Conservation (phyloP, 2,797 vertebrate genomes). For the Hydrolagus colliei region DNA sequence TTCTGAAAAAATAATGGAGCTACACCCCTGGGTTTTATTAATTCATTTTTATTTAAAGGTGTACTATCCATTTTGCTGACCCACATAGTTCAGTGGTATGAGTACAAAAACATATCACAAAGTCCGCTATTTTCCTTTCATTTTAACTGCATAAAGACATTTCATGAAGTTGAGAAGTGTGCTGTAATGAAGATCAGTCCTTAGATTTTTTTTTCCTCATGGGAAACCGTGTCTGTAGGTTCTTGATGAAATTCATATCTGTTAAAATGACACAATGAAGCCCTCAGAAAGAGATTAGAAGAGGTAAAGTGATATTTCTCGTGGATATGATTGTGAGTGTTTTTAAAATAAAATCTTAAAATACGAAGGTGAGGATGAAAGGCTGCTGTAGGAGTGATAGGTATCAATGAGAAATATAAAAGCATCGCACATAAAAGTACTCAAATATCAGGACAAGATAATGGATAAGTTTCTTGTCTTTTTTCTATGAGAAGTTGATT, state of each 20-base stretch:
- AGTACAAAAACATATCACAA: not conserved
- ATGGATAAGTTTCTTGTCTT: not conserved
- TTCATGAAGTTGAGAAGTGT: not conserved
- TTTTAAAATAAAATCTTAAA: not conserved
- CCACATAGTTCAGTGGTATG: not conserved
- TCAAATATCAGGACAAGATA: no score
- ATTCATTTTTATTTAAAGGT: conserved; percentile 9
- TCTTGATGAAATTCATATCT: not conserved
- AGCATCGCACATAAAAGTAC: no score
- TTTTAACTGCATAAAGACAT: not conserved
- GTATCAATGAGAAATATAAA: not conserved
- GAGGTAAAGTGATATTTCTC: not conserved
- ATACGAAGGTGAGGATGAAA: not conserved
- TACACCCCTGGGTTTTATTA: conserved; percentile 5
- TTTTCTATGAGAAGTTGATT: not conserved
- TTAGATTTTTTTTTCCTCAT: not conserved
- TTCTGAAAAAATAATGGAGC: not conserved
- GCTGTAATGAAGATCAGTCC: not conserved
- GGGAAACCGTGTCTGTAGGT: not conserved
- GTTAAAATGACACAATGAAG: not conserved
- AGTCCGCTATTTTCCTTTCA: not conserved
- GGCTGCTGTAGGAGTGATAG: not conserved
- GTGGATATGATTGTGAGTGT: not conserved
- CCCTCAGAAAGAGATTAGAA: not conserved
- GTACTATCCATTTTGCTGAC: not conserved